A percentile compares a stretch with the other conserved stretches of the same genome.
Evolutionary conservation across 1,140 invertebrate genomes (phyloP).

Genomic region (Musca vetustissima): DNA sequence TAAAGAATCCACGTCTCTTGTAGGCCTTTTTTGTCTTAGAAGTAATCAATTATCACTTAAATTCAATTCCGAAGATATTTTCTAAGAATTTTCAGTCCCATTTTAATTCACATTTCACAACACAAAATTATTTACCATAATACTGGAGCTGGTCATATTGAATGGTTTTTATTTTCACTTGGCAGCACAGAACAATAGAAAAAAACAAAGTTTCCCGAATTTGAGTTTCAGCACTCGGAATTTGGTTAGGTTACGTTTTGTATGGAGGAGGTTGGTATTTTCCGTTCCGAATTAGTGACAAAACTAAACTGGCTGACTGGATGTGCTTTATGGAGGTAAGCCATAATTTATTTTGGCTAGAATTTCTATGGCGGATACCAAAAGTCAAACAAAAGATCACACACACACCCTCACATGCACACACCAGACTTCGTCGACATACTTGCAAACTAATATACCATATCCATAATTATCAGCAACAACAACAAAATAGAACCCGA

Average conservation of each 20-base stretch:
- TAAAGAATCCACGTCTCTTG: too few species aligned
- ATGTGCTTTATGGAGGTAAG: slow-evolving; percentile 15
- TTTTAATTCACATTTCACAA: background rate
- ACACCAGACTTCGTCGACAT: background rate
- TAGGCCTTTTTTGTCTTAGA: too few species aligned
- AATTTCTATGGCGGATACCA: background rate
- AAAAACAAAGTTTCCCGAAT: background rate
- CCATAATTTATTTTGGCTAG: slow-evolving; percentile 14
- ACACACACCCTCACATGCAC: too few species aligned
- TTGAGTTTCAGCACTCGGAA: background rate
- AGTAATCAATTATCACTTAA: too few species aligned
- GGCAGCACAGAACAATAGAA: background rate
- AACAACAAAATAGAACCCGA: too few species aligned
- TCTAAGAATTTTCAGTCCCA: too few species aligned
- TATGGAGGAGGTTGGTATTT: background rate
- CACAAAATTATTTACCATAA: slow-evolving; percentile 15
- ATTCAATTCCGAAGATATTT: too few species aligned
- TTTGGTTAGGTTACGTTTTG: too few species aligned
- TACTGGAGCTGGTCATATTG: slow-evolving; percentile 18
- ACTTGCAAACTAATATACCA: background rate
- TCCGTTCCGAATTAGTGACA: slow-evolving; percentile 30
- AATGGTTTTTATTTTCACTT: background rate
- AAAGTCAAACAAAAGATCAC: background rate
- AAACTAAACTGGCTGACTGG: slow-evolving; percentile 29
- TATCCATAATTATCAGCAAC: too few species aligned